phyloP scores from a whole-genome alignment of 2,888 invertebrate species.

The Brachyopa scutellaris region DNA sequence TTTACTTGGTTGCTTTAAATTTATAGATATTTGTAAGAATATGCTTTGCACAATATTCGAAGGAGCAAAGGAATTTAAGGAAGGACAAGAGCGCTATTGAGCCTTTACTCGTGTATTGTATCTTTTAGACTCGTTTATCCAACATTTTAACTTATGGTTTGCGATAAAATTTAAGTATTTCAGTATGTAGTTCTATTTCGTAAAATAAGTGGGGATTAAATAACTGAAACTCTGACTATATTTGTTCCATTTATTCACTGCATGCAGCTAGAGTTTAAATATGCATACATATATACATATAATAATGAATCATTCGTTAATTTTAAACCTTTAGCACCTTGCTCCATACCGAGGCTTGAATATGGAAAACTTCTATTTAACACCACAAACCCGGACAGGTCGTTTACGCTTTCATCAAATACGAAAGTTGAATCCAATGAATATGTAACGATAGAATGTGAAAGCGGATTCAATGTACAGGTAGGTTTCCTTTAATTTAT shows the following conservation, averaged over 20 bases:
- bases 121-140: too few species aligned
- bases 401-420: constrained; percentile 74
- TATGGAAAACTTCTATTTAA: constrained; percentile 42
- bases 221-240: constrained; percentile 15
- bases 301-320: not conserved
- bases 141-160: too few species aligned
- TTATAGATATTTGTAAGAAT: too few species aligned
- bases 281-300: not conserved
- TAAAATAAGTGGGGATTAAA: not conserved
- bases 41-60: too few species aligned
- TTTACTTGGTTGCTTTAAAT: too few species aligned
- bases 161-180: too few species aligned
- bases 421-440: constrained; percentile 85
- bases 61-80: too few species aligned
- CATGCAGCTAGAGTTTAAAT: not conserved
- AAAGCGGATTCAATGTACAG: constrained; percentile 83
- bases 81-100: too few species aligned
- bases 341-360: constrained; percentile 32
- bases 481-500: constrained; percentile 48
- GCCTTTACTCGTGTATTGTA: too few species aligned
- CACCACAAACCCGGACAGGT: constrained; percentile 9
- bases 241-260: not conserved
- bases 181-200: too few species aligned
- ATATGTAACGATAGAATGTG: constrained; percentile 88
- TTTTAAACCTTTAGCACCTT: constrained; percentile 14